Evolutionary conservation across 2,797 vertebrate genomes (phyloP).

Genomic region (Hephaestus fuliginosus): DNA sequence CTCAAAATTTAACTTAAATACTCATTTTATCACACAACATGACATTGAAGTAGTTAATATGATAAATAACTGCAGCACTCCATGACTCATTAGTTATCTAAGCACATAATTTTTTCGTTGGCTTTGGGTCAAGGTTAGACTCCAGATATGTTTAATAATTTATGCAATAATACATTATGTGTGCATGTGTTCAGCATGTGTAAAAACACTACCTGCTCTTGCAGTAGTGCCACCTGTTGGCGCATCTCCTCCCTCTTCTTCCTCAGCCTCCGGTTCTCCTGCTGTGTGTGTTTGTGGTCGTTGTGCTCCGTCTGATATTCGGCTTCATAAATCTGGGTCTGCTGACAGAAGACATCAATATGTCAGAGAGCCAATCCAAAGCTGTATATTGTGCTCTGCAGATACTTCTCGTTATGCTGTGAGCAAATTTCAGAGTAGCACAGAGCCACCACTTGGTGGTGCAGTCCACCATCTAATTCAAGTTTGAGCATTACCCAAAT

Average conservation of each 20-base stretch:
- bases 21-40: not conserved
- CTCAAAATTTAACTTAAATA: not conserved
- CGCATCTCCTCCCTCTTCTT: constrained; percentile 86
- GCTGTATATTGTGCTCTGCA: constrained; percentile 26
- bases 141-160: not conserved
- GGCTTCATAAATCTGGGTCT: constrained; percentile 87
- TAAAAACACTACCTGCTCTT: constrained; percentile 83
- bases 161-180: too few species aligned
- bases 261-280: constrained; percentile 86
- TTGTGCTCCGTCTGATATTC: constrained; percentile 87
- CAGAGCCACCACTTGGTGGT: constrained; percentile 77
- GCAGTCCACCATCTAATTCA: constrained; percentile 56
- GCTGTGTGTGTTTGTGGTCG: constrained; percentile 84
- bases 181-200: not conserved
- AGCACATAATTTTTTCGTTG: not conserved
- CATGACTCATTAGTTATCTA: not conserved
- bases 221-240: constrained; percentile 86
- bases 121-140: not conserved
- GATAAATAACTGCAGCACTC: constrained; percentile 3
- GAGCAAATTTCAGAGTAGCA: not conserved
- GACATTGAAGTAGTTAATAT: not conserved
- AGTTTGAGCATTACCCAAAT: constrained; percentile 48
- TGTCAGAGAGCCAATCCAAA: constrained; percentile 34
- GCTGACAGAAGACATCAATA: constrained; percentile 57
- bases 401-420: constrained; percentile 9